phyloP scores from a whole-genome alignment of 1,140 invertebrate genomes.

The Caenorhabditis remanei region DNA sequence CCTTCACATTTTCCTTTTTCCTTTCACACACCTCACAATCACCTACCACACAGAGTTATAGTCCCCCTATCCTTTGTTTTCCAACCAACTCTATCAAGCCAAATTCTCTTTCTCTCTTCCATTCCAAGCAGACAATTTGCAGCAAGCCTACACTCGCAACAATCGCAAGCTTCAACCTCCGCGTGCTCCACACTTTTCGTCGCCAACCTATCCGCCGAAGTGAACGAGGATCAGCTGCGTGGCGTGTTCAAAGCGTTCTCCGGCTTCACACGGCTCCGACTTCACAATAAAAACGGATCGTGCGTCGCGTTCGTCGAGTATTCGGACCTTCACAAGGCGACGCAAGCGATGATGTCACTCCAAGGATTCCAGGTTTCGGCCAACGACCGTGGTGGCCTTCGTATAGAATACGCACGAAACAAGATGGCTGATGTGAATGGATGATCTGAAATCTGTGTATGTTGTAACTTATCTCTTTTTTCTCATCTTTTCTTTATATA shows the following conservation, averaged over 20 bases:
- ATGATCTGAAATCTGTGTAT: conserved; percentile 21
- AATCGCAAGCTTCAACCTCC: conserved; percentile 80
- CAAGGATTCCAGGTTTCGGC: conserved; percentile 95
- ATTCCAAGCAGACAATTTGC: conserved; percentile 23
- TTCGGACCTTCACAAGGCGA: conserved; percentile 88
- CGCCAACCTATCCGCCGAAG: conserved; percentile 93
- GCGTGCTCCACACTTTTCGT: conserved; percentile 97
- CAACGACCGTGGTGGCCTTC: conserved; percentile 92
- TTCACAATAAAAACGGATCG: conserved; percentile 92
- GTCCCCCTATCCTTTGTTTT: too few relatives aligned
- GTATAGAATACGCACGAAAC: conserved; percentile 97
- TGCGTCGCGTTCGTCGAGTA: conserved; percentile 97
- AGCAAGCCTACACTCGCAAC: conserved; percentile 55
- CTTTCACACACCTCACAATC: too few relatives aligned
- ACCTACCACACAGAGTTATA: too few relatives aligned
- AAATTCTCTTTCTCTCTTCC: neutral
- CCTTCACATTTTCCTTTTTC: too few relatives aligned
- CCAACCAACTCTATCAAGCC: neutral
- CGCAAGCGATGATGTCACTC: conserved; percentile 89
- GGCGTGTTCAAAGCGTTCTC: conserved; percentile 93
- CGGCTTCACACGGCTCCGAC: conserved; percentile 94
- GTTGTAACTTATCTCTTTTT: conserved; percentile 27
- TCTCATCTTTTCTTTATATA: neutral
- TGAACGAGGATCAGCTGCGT: conserved; percentile 95
- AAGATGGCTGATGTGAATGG: conserved; percentile 86